phyloP scores from a whole-genome alignment of 1,140 invertebrate genomes.

The Cyphomyrmex costatus region DNA sequence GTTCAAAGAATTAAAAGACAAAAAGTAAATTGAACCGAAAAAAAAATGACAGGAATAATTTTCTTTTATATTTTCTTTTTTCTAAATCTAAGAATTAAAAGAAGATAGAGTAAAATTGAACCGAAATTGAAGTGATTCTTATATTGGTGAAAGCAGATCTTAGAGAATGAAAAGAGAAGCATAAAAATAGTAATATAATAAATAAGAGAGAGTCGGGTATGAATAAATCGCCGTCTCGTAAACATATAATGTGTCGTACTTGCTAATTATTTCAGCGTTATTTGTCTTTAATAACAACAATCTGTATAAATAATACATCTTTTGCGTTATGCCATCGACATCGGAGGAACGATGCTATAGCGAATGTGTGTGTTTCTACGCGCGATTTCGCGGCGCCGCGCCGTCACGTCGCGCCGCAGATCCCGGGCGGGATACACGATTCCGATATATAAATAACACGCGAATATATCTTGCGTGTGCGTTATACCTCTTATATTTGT shows the following conservation, averaged over 20 bases:
- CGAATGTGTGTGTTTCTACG: conserved; percentile 34
- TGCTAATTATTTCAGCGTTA: conserved; percentile 65
- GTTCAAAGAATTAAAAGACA: no score
- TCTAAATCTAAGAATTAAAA: no score
- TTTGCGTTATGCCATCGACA: conserved; percentile 53
- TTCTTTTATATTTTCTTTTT: no score
- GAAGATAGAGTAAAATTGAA: no score
- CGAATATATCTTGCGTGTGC: conserved; percentile 28
- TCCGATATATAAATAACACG: conserved; percentile 59
- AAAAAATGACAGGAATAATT: no score
- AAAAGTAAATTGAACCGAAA: no score
- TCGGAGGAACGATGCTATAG: conserved; percentile 60
- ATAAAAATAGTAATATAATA: background rate
- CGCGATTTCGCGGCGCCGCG: background rate
- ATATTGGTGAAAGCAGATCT: no score
- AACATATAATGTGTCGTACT: conserved; percentile 44
- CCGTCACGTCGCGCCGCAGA: background rate
- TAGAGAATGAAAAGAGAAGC: background rate
- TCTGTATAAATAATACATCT: conserved; percentile 73
- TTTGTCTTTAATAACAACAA: conserved; percentile 69
- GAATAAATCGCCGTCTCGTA: conserved; percentile 35
- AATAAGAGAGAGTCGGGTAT: conserved; percentile 16
- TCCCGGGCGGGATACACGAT: conserved; percentile 50
- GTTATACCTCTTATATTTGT: conserved; percentile 62
- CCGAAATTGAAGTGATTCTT: no score